These are phyloP conservation scores for Panulirus ornatus DNA, from an alignment of 1,140 invertebrate genomes.

Conservation along the genomic window DNA sequence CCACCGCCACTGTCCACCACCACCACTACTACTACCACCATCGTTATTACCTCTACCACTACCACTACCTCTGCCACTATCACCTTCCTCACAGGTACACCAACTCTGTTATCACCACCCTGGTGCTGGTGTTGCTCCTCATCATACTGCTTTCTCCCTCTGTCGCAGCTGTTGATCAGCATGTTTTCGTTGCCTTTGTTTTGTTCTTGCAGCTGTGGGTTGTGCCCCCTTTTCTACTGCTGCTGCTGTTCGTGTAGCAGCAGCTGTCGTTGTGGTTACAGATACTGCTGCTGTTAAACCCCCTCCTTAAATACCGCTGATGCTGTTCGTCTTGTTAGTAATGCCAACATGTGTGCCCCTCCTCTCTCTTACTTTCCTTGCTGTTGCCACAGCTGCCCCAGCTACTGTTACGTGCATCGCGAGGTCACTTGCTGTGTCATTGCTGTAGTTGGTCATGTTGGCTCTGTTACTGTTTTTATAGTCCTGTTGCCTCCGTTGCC, in stretches of 20 bases:
- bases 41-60: neutral
- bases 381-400: too few relatives aligned
- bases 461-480: too few relatives aligned
- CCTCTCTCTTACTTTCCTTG: too few relatives aligned
- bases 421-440: too few relatives aligned
- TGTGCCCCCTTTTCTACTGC: neutral
- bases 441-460: too few relatives aligned
- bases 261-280: neutral
- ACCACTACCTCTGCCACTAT: neutral
- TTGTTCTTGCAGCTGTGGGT: neutral
- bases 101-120: neutral
- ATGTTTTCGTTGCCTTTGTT: neutral
- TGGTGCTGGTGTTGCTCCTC: neutral
- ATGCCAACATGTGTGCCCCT: too few relatives aligned
- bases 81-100: neutral
- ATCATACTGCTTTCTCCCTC: neutral
- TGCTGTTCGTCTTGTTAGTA: too few relatives aligned
- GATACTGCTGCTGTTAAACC: neutral
- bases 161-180: neutral
- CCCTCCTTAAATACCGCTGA: too few relatives aligned
- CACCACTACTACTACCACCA: neutral
- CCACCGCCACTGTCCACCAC: neutral
- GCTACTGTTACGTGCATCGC: too few relatives aligned
- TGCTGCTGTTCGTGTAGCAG: neutral
- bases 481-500: too few relatives aligned